Conservation (phyloP, 2,888 invertebrate species). For the Trilocha varians region DNA sequence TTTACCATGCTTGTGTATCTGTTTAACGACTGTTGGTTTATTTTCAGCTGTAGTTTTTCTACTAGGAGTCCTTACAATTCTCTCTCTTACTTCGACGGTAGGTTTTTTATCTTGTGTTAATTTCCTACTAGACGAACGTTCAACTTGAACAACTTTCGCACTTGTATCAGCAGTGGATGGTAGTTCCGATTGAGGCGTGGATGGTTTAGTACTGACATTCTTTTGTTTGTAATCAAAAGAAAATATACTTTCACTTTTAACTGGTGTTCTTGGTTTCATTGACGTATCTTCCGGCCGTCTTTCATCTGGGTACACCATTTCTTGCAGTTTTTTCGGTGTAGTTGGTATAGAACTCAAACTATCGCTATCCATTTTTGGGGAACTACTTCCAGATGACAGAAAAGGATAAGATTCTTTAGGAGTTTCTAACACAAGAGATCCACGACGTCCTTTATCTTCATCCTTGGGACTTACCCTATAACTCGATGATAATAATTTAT, state of each 20-base stretch:
- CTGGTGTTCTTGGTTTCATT: slow-evolving; percentile 32
- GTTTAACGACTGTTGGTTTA: slow-evolving; percentile 41
- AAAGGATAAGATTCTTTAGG: slow-evolving; percentile 30
- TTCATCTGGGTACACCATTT: slow-evolving; percentile 48
- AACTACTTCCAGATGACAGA: slow-evolving; percentile 38
- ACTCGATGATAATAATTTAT: slow-evolving; percentile 59
- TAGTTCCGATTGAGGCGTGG: slow-evolving; percentile 28
- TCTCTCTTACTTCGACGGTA: slow-evolving; percentile 52
- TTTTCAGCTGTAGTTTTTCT: slow-evolving; percentile 41
- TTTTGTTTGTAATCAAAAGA: slow-evolving; percentile 45
- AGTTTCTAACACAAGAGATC: slow-evolving; percentile 45
- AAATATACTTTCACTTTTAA: slow-evolving; percentile 41
- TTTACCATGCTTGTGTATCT: slow-evolving; percentile 26
- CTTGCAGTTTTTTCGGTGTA: slow-evolving; percentile 51
- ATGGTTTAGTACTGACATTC: slow-evolving; percentile 27
- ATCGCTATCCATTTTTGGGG: slow-evolving; percentile 43
- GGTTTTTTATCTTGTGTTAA: slow-evolving; percentile 49
- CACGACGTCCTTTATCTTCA: slow-evolving; percentile 40
- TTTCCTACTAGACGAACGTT: slow-evolving; percentile 60
- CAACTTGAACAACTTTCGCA: slow-evolving; percentile 61
- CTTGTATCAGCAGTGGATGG: slow-evolving; percentile 47
- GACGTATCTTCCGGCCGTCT: slow-evolving; percentile 25
- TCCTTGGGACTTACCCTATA: slow-evolving; percentile 58
- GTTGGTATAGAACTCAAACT: slow-evolving; percentile 41
- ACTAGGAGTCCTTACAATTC: slow-evolving; percentile 61